Evolutionary conservation across 1,140 invertebrate species (phyloP), one percentile per base, ranked within the genome.

Genomic region (Lysiphlebus fabarum): DNA sequence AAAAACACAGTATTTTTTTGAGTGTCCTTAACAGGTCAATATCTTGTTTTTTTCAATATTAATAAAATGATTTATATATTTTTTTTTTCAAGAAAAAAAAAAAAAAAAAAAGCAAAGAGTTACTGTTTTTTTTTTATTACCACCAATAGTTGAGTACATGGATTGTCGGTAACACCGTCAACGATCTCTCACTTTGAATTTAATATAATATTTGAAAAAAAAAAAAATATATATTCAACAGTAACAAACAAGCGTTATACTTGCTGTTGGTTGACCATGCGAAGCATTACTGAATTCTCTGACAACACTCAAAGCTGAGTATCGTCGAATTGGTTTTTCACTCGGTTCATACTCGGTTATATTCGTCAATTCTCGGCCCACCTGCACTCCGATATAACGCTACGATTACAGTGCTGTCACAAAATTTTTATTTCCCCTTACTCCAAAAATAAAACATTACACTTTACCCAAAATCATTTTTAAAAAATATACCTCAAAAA

Each of bases 221-320:
- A 61, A 65, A 66, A 53, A 50, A 58, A n/a, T n/a, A n/a, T n/a
- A n/a, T 54, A 66, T 59, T 62, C 65, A 67, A 74, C 61, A 71
- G 65, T 71, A 66, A 75, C 67, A 65, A 53, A 73, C 69, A 56
- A 67, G 45, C 65, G 60, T 26, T 26, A 26, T 59, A 67, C 63
- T 64, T 63, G 62, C 56, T 63, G 62, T 56, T 73, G 67, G 71
- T 64, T 74, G 70, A 72, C 75, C 75, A 75, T 73, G 74, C 75
- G 73, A 73, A 78, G 77, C 77, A 73, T 78, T 75, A 77, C 73
- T 77, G 75, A 75, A 68, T 68, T 71, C 68, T 76, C 72, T 73
- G 70, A 77, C 75, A 77, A 77, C 77, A 78, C 69, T 70, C 64
- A 63, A 67, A 64, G 61, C 62, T 56, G 67, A 68, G 65, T 54